Percentiles rank a stretch among this genome's conserved stretches.
Evolutionary conservation across 2,888 invertebrate species (phyloP).

Genomic region (Morpho deidamia): DNA sequence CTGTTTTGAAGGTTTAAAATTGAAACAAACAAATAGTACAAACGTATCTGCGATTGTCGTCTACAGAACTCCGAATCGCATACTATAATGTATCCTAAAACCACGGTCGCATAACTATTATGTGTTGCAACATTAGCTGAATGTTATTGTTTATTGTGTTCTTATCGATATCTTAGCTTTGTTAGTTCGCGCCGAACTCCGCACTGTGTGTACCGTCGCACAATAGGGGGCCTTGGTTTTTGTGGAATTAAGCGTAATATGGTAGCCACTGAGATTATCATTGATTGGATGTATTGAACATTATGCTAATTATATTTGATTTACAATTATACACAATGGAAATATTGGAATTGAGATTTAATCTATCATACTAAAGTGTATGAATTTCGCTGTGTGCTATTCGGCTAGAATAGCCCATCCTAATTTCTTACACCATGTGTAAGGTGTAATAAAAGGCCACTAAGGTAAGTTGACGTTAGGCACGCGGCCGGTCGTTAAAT

Average conservation of each 20-base stretch:
- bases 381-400: too few relatives aligned
- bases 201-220: constrained; percentile 30
- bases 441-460: too few relatives aligned
- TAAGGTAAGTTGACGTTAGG: too few relatives aligned
- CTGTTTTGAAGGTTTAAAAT: too few relatives aligned
- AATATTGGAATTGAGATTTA: background rate
- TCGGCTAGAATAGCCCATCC: too few relatives aligned
- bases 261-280: constrained; percentile 28
- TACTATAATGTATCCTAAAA: constrained; percentile 38
- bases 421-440: too few relatives aligned
- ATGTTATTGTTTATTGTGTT: constrained; percentile 77
- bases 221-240: constrained; percentile 66
- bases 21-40: too few relatives aligned
- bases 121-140: constrained; percentile 57
- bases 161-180: constrained; percentile 68
- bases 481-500: too few relatives aligned
- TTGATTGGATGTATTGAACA: constrained; percentile 22
- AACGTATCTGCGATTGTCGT: background rate
- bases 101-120: constrained; percentile 51
- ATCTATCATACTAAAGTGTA: too few relatives aligned
- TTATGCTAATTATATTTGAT: constrained; percentile 11
- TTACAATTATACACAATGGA: constrained; percentile 2
- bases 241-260: constrained; percentile 43
- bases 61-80: constrained; percentile 17
- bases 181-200: constrained; percentile 48